Evolutionary conservation across 2,113 vertebrate species (phyloP).

Genomic region (Eudyptes chrysolophus): DNA sequence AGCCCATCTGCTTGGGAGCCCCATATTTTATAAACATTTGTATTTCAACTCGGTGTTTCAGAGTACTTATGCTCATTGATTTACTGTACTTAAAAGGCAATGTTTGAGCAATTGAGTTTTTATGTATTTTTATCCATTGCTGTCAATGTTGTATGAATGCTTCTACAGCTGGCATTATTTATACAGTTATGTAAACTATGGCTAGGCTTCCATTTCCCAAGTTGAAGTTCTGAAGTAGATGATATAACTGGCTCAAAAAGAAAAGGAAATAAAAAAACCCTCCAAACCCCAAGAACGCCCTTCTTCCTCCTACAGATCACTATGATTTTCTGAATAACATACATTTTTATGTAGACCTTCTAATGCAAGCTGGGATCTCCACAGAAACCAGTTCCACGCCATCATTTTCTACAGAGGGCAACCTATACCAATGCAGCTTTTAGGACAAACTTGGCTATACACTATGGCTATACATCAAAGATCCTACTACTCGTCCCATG

Average conservation of each 20-base stretch:
- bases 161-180: slow-evolving; percentile 45
- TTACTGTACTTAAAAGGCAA: slow-evolving; percentile 62
- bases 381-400: background rate
- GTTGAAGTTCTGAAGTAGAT: background rate
- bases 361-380: background rate
- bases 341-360: background rate
- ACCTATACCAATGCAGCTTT: background rate
- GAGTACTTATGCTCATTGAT: background rate
- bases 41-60: background rate
- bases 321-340: background rate
- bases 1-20: background rate
- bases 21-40: slow-evolving; percentile 1
- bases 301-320: background rate
- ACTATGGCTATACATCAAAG: background rate
- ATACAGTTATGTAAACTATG: slow-evolving; percentile 36
- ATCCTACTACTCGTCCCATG: background rate
- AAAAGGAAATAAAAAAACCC: background rate
- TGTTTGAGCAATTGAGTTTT: slow-evolving; percentile 39
- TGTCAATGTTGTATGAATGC: background rate
- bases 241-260: background rate
- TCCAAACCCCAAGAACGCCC: background rate
- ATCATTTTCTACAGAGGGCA: background rate
- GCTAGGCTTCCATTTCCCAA: background rate
- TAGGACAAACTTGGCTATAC: background rate
- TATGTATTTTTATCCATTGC: slow-evolving; percentile 38